Evolutionary conservation across 1,140 invertebrate species (phyloP), one percentile per base, ranked within the genome.

Genomic region (Planococcus citri): DNA sequence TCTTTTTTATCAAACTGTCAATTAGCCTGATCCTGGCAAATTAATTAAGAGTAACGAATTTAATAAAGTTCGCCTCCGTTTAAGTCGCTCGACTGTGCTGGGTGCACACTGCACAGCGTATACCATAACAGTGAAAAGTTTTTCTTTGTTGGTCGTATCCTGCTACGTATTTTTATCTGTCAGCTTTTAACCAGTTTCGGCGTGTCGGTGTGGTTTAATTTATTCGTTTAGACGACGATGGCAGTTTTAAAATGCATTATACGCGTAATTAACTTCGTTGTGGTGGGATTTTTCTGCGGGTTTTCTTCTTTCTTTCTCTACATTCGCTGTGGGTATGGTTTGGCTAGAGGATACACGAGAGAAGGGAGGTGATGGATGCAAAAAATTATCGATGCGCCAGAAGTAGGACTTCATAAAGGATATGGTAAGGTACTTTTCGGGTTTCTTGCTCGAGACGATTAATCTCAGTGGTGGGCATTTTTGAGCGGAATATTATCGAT

Each of bases 11-110:
- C 41, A 51, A 51, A 51, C 41, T 51, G 41, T 51, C 41, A 51
- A 51, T 51, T 51, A 51, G 41, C 41, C 17, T 14, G 41, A 51
- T 51, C 41, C 12, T 51, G n/a, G 41, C 12, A 51, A 51, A 17
- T 51, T 51, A 51, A 51, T 51, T 51, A 51, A 51, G 41, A 51
- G 41, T 51, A 51, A 51, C 41, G 41, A 51, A 51, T 51, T 51
- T 51, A 51, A 51, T 51, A 51, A 51, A 51, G 12, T 51, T 51
- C 17, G 41, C n/a, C 17, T 51, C 41, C 4, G 6, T 51, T 51
- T 51, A 9, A 51, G 12, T 51, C 41, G 41, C 3, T 51, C 17
- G n/a, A n/a, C n/a, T n/a, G n/a, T n/a, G n/a, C n/a, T n/a, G n/a
- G n/a, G n/a, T n/a, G n/a, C n/a, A n/a, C n/a, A n/a, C n/a, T n/a